A percentile compares a stretch with the other conserved stretches of the same genome.
Conservation (phyloP, 2,113 vertebrate species). For the Gracilinanus agilis region DNA sequence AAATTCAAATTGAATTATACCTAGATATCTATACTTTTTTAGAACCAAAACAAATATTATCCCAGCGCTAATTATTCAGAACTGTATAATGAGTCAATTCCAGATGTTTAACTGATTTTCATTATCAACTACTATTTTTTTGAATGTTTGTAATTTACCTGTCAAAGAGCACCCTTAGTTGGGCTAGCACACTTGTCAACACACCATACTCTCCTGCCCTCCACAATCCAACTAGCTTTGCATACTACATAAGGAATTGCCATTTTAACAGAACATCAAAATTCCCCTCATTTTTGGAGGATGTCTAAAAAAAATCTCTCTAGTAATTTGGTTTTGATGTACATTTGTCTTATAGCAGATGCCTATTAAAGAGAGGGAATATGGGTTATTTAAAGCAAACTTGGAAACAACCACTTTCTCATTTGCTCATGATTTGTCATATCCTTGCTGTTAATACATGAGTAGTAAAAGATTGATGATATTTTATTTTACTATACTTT, state of each 20-base stretch:
- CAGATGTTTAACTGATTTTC: slow-evolving; percentile 26
- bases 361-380: slow-evolving; percentile 13
- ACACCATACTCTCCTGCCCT: background rate
- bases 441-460: background rate
- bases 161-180: background rate
- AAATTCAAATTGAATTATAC: background rate
- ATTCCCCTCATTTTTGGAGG: slow-evolving; percentile 45
- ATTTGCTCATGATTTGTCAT: background rate
- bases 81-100: slow-evolving; percentile 1
- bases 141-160: background rate
- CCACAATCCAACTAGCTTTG: background rate
- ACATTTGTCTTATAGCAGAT: slow-evolving; percentile 13
- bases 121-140: slow-evolving; percentile 15
- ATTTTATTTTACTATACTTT: slow-evolving; percentile 41
- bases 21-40: background rate
- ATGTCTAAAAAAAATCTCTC: slow-evolving; percentile 49
- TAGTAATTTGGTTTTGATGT: background rate
- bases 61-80: background rate
- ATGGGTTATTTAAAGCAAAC: slow-evolving; percentile 25
- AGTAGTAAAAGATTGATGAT: slow-evolving; percentile 5
- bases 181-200: background rate
- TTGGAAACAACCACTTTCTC: slow-evolving; percentile 34
- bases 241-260: background rate
- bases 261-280: slow-evolving; percentile 30
- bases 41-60: slow-evolving; percentile 30